These are phyloP conservation scores for Trachelus tabidus DNA, from an alignment of 2,888 invertebrate species.

Conservation along the genomic window DNA sequence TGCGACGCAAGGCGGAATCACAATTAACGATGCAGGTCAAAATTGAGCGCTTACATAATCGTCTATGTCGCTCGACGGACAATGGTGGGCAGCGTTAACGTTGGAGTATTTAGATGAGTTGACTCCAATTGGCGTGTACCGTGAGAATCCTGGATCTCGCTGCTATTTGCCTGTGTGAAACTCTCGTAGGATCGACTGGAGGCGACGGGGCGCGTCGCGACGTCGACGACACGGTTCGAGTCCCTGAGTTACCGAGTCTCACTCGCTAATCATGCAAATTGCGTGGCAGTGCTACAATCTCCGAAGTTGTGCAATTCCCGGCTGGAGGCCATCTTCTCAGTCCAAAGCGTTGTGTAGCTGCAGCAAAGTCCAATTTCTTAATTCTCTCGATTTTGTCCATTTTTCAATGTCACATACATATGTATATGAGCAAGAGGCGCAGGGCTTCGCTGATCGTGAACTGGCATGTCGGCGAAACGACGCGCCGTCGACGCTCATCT, in stretches of 20 bases:
- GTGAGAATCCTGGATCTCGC: conserved; percentile 55
- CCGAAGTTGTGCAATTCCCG: conserved; percentile 36
- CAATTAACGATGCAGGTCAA: background rate
- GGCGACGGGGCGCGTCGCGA: background rate
- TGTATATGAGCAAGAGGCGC: too few relatives aligned
- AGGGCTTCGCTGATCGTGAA: too few relatives aligned
- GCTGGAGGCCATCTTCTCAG: background rate
- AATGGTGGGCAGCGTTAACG: conserved; percentile 47
- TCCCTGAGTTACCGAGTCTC: background rate
- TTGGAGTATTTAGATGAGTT: conserved; percentile 63
- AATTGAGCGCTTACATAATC: conserved; percentile 1
- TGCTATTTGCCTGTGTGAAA: too few relatives aligned
- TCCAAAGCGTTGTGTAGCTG: too few relatives aligned
- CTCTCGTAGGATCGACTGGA: too few relatives aligned
- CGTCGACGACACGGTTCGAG: background rate
- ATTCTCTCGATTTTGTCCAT: too few relatives aligned
- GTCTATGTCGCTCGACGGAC: conserved; percentile 9
- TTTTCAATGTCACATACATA: too few relatives aligned
- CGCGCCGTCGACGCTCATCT: too few relatives aligned
- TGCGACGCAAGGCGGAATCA: background rate
- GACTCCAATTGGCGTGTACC: conserved; percentile 64
- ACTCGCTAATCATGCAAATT: conserved; percentile 49
- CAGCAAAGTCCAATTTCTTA: too few relatives aligned
- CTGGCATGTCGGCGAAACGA: too few relatives aligned
- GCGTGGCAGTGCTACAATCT: conserved; percentile 14